phyloP scores from a whole-genome alignment of 2,888 invertebrate genomes.

The Cephus runcator region DNA sequence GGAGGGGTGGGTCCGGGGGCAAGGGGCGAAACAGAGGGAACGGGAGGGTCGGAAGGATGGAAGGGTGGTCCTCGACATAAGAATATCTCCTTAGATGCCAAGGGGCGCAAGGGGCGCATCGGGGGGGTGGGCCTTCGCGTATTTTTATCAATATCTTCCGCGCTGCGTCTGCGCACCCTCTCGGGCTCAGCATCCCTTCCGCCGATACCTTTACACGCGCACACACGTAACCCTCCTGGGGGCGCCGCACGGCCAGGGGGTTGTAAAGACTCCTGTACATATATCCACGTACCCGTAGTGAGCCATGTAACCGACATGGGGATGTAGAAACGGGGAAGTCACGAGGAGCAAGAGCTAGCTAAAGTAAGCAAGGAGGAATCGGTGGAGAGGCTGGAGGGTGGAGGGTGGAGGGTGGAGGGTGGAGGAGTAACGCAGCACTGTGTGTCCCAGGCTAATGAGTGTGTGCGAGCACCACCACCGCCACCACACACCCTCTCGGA shows the following conservation, averaged over 20 bases:
- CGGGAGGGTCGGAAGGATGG: constrained; percentile 12
- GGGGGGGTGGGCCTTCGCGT: constrained; percentile 50
- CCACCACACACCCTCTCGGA: too few species aligned
- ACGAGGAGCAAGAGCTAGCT: not conserved
- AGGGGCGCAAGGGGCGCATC: constrained; percentile 31
- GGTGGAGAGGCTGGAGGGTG: not conserved
- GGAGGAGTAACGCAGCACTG: constrained; percentile 6
- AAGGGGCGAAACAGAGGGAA: constrained; percentile 5
- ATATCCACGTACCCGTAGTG: too few species aligned
- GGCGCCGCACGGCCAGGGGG: constrained; percentile 10
- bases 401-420: constrained; percentile 2
- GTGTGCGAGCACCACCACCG: constrained; percentile 13
- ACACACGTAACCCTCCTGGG: constrained; percentile 1
- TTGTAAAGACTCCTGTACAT: too few species aligned
- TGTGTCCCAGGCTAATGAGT: constrained; percentile 32
- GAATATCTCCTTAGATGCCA: constrained; percentile 61
- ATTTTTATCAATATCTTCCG: constrained; percentile 63
- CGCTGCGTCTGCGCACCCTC: constrained; percentile 56
- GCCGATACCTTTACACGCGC: constrained; percentile 23
- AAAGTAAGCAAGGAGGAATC: constrained; percentile 4
- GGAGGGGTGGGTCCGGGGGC: not conserved
- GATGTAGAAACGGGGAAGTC: constrained; percentile 2
- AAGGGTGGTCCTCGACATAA: constrained; percentile 57
- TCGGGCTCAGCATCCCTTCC: constrained; percentile 51
- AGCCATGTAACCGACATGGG: not conserved